These are phyloP conservation scores for Synergus umbraculus DNA, from an alignment of 2,888 invertebrate species.

Conservation along the genomic window DNA sequence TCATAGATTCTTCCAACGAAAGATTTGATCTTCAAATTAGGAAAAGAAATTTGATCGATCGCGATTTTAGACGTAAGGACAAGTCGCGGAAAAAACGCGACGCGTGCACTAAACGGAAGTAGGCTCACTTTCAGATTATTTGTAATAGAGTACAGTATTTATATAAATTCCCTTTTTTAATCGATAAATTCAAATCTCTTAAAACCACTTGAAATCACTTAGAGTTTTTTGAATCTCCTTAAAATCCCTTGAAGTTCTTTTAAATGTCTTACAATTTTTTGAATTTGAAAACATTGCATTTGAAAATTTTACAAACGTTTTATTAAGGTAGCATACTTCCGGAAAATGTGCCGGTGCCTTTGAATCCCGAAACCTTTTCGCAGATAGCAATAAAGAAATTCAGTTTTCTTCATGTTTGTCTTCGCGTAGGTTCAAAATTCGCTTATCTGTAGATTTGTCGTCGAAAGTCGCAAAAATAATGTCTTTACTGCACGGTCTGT, in stretches of 20 bases:
- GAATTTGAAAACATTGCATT: no score
- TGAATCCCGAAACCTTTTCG: conserved; percentile 57
- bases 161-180: not conserved
- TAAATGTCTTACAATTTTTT: no score
- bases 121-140: not conserved
- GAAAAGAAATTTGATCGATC: not conserved
- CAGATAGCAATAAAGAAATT: conserved; percentile 59
- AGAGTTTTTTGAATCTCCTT: no score
- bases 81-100: conserved; percentile 13
- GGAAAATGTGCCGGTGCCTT: conserved; percentile 62
- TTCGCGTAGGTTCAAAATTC: conserved; percentile 33
- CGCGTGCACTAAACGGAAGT: conserved; percentile 37
- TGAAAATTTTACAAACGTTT: no score
- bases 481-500: conserved; percentile 29
- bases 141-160: not conserved
- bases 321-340: conserved; percentile 50
- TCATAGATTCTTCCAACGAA: conserved; percentile 33
- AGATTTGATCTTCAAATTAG: conserved; percentile 19
- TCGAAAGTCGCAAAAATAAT: conserved; percentile 1
- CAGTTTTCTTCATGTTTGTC: conserved; percentile 45
- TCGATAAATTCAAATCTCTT: no score
- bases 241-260: no score
- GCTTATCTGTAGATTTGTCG: conserved; percentile 33
- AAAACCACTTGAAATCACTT: no score
- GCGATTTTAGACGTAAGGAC: conserved; percentile 25